Base-by-base conservation (phyloP, 2,113 vertebrate species). In the Gymnarchus niloticus region DNA sequence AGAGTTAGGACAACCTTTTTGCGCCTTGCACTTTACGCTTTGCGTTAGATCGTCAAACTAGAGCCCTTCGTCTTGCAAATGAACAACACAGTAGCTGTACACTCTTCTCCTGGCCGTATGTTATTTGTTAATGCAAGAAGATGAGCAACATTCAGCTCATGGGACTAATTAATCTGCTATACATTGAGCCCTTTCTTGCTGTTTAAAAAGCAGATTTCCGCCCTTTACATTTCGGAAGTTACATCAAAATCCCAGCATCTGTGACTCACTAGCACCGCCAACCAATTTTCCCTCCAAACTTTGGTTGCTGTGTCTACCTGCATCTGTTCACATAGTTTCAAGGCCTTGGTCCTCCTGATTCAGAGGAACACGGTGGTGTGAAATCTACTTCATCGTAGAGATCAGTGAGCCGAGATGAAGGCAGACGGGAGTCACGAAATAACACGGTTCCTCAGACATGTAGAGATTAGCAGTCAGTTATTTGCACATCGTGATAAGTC, bases 401-500 rank as follows among this genome's bases (percentile, higher is more conserved):
- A 81, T 48, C 48, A 81, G 77, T 14, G 44, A 10, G 8, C 44
- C 25, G 46, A 80, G 76, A 80, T 23, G 44, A 23, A 9, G 77
- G 48, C 56, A 57, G 65, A 17, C 19, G 33, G 28, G 23, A 49
- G 77, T 49, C 44, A 49, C 77, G n/a, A 51, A 81, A 81, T 12
- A 46, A 51, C 48, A 81, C 77, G n/a, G 48, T 73, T 10, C 41
- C 77, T 49, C 21, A 25, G 44, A 81, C 48, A 81, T 81, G 41
- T 21, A 48, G 21, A 81, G 77, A 81, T 81, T 81, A 81, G 33
- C 28, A 49, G 44, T 23, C 46, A 7, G 44, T 51, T 81, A 7
- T 81, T 48, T 81, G n/a, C 48, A 81, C 21, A 51, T 51, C 23
- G 44, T 12, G 77, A 81, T 81, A 81, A 81, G 77, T 49, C 65